Percentiles rank a stretch among this genome's conserved stretches.
These are phyloP conservation scores for Bucco capensis DNA, from an alignment of 2,113 vertebrate genomes.

Conservation along the genomic window DNA sequence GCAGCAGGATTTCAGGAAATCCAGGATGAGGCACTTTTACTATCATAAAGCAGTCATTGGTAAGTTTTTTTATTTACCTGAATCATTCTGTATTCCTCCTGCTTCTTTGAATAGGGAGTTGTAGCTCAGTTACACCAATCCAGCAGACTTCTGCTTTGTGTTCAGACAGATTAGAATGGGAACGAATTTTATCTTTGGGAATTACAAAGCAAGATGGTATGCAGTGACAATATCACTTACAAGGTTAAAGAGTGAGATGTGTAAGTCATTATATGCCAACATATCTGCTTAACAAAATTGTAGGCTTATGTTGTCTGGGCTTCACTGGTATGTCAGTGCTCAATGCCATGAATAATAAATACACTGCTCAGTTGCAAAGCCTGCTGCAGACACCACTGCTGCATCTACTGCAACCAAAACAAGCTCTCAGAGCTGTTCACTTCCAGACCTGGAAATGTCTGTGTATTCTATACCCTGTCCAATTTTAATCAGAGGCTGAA, in stretches of 20 bases:
- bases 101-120: background rate
- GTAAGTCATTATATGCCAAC: background rate
- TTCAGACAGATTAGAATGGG: background rate
- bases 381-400: background rate
- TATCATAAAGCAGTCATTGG: background rate
- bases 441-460: background rate
- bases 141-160: background rate
- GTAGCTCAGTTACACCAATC: background rate
- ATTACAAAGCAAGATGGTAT: background rate
- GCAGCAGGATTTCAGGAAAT: background rate
- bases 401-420: background rate
- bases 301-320: background rate
- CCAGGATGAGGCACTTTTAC: background rate
- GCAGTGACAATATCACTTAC: background rate
- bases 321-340: background rate
- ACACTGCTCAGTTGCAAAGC: background rate
- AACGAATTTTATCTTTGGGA: background rate
- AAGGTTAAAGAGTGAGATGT: background rate
- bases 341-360: background rate
- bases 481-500: background rate
- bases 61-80: background rate
- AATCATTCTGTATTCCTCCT: background rate
- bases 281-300: background rate
- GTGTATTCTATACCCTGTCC: background rate
- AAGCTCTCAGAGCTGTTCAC: background rate